Percentiles rank a stretch among this genome's conserved stretches.
Conservation (phyloP, 2,888 invertebrate genomes). For the Tetheella fluctuosa region DNA sequence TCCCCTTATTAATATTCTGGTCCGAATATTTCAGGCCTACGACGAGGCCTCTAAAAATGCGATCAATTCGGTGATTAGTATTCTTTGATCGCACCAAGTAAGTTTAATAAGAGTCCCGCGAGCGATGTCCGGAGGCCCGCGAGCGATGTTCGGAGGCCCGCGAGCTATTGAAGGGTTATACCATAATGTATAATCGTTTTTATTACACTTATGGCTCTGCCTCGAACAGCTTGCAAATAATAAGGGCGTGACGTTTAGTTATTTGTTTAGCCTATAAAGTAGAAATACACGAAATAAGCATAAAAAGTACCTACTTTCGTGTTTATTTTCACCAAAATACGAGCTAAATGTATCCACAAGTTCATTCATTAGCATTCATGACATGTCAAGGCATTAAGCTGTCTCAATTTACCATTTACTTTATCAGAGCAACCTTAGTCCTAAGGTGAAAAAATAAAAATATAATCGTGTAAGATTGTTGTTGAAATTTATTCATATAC, state of each 20-base stretch:
- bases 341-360: no score
- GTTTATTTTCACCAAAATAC: no score
- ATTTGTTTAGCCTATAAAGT: neutral
- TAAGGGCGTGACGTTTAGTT: neutral
- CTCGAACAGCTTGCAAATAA: neutral
- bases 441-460: no score
- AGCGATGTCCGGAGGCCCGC: neutral
- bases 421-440: no score
- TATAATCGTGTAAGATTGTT: no score
- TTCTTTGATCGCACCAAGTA: neutral
- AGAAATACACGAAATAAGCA: no score
- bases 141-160: neutral
- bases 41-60: neutral
- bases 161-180: neutral
- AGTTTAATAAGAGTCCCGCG: conserved; percentile 2
- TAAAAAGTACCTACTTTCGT: no score
- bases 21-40: neutral
- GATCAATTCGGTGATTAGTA: conserved; percentile 8
- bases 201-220: neutral
- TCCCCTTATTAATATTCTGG: conserved; percentile 3
- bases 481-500: no score
- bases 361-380: no score
- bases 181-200: no score
- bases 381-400: no score
- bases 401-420: no score